Percentiles rank a stretch among this genome's conserved stretches.
Evolutionary conservation across 2,113 vertebrate species (phyloP).

Genomic region (Baryphthengus martii): DNA sequence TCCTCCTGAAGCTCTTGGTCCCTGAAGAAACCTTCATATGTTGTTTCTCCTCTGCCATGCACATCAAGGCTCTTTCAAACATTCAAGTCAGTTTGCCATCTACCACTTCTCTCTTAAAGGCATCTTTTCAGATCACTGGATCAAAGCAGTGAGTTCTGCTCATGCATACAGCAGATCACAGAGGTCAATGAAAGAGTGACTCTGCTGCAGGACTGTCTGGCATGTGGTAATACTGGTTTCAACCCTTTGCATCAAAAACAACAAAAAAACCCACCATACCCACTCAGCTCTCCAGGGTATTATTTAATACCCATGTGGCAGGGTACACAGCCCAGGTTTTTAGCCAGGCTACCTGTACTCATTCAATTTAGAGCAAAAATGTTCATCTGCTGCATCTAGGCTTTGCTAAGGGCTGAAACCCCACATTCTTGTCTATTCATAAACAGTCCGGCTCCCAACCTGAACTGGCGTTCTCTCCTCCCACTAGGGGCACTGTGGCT

Average conservation of each 20-base stretch:
- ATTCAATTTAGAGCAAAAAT: background rate
- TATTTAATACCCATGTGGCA: background rate
- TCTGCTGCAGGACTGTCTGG: background rate
- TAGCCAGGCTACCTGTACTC: background rate
- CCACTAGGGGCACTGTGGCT: background rate
- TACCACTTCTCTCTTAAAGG: background rate
- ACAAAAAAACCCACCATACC: background rate
- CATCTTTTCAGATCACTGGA: background rate
- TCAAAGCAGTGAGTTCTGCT: background rate
- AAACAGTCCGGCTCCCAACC: background rate
- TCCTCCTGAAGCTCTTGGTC: background rate
- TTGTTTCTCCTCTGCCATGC: background rate
- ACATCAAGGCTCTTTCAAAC: background rate
- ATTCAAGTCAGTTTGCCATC: background rate
- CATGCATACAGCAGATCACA: background rate
- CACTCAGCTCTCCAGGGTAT: background rate
- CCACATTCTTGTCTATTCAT: background rate
- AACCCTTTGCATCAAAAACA: background rate
- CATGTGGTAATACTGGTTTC: background rate
- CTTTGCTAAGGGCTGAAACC: background rate
- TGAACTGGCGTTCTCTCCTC: background rate
- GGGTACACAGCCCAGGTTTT: background rate
- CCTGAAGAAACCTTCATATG: background rate
- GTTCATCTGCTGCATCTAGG: background rate
- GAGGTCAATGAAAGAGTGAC: background rate